Evolutionary conservation across 2,888 invertebrate genomes (phyloP), one percentile per base, ranked within the genome.

Genomic region (Operophtera brumata): DNA sequence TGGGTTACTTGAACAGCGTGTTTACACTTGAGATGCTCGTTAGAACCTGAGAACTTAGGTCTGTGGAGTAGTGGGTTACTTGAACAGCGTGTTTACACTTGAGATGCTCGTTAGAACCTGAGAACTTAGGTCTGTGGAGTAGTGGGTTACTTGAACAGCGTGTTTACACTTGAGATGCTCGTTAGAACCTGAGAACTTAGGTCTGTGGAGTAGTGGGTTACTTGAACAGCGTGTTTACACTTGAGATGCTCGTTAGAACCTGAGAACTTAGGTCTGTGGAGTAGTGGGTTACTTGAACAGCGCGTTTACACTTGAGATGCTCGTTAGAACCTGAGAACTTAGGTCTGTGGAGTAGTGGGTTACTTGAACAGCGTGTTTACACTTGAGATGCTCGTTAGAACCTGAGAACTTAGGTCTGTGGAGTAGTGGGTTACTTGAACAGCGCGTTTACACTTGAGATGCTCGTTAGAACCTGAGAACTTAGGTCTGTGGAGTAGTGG

Each of bases 301-400:
- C 20, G 2, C 4, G 4, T 20, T 20, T 20, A 20, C 4, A 20
- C 20, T 20, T 20, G 20, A 20, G 20, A 20, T 70, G 67, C 58
- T 82, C 81, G 82, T 56, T 39, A 35, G 50, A 50, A 55, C 2
- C 11, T 2, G 14, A 20, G 10, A 35, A 12, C 10, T 51, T 43
- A 47, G 34, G 25, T 47, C 36, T 47, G 47, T 35, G 47, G 43
- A 6, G 30, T 32, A 49, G 32, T 28, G 12, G 20, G 40, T 13
- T 30, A n/a, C 26, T 39, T n/a, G 39, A 37, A 1, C 20, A 20
- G 20, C 20, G 2, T 20, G 4, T 20, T 20, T 20, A 20, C 4
- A 20, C 20, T 20, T 20, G 20, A 20, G 20, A 20, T 70, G 67
- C 58, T 82, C 81, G 82, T 56, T 39, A 35, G 50, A 50, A 55